Conservation (phyloP, 2,113 vertebrate species). For the Equus przewalskii region DNA sequence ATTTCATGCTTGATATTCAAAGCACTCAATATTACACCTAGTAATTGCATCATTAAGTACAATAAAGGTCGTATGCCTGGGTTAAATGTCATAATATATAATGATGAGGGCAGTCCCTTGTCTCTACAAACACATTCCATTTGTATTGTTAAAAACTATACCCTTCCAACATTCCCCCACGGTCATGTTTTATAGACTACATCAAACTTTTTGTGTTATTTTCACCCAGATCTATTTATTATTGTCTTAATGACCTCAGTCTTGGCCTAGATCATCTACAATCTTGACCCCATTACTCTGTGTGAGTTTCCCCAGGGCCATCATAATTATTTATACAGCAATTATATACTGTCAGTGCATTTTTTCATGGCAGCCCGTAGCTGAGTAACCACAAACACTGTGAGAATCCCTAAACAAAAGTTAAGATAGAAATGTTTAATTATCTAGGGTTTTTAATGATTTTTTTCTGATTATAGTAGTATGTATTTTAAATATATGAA, state of each 20-base stretch:
- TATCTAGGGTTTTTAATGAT: not conserved
- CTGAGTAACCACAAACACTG: not conserved
- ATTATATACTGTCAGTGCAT: not conserved
- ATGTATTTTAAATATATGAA: not conserved
- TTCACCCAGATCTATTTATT: constrained; percentile 20
- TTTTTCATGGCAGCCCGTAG: not conserved
- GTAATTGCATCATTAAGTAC: constrained; percentile 21
- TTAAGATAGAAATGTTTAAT: not conserved
- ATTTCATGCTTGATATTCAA: constrained; percentile 50
- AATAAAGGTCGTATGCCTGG: not conserved
- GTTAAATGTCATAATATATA: constrained; percentile 40
- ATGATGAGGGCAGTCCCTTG: not conserved
- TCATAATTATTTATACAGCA: constrained; percentile 2
- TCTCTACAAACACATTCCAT: not conserved
- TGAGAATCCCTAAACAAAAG: not conserved
- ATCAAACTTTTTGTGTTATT: not conserved
- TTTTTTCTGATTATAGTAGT: not conserved
- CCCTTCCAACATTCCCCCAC: not conserved
- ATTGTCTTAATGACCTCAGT: not conserved
- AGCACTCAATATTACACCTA: constrained; percentile 12
- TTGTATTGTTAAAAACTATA: not conserved
- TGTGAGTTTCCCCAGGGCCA: not conserved
- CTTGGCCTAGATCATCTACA: constrained; percentile 7
- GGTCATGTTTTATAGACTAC: not conserved
- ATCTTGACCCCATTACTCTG: not conserved